Evolutionary conservation across 2,113 vertebrate genomes (phyloP).

Genomic region (Mola mola): DNA sequence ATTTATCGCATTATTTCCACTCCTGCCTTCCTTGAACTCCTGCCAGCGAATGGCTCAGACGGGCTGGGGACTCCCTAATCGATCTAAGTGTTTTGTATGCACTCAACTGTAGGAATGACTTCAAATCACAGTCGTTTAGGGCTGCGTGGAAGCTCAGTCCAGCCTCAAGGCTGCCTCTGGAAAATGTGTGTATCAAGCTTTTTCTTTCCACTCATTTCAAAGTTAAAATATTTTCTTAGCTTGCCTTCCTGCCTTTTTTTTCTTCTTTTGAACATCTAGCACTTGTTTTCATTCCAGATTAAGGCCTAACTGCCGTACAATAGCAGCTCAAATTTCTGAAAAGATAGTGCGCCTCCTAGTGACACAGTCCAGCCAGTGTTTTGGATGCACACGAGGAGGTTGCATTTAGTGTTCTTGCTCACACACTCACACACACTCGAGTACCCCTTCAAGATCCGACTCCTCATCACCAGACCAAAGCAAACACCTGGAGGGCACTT

Average conservation of each 20-base stretch:
- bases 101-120: background rate
- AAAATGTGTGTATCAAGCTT: no score
- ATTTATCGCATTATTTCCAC: slow-evolving; percentile 41
- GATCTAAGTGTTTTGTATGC: background rate
- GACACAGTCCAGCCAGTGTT: background rate
- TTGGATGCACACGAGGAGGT: slow-evolving; percentile 1
- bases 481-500: slow-evolving; percentile 57
- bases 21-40: slow-evolving; percentile 13
- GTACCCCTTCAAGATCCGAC: slow-evolving; percentile 1
- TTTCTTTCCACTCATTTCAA: no score
- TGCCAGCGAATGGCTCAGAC: background rate
- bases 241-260: slow-evolving; percentile 7
- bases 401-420: slow-evolving; percentile 1
- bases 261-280: no score
- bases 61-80: slow-evolving; percentile 31
- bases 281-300: no score
- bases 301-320: background rate
- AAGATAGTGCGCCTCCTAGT: slow-evolving; percentile 54
- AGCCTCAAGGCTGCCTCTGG: no score
- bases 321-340: slow-evolving; percentile 9
- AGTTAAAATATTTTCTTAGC: background rate
- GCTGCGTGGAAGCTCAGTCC: no score
- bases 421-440: slow-evolving; percentile 12
- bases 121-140: slow-evolving; percentile 3
- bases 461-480: slow-evolving; percentile 40